Evolutionary conservation across 2,888 invertebrate species (phyloP), one percentile per base, ranked within the genome.

Genomic region (Heterodera filipjevi): DNA sequence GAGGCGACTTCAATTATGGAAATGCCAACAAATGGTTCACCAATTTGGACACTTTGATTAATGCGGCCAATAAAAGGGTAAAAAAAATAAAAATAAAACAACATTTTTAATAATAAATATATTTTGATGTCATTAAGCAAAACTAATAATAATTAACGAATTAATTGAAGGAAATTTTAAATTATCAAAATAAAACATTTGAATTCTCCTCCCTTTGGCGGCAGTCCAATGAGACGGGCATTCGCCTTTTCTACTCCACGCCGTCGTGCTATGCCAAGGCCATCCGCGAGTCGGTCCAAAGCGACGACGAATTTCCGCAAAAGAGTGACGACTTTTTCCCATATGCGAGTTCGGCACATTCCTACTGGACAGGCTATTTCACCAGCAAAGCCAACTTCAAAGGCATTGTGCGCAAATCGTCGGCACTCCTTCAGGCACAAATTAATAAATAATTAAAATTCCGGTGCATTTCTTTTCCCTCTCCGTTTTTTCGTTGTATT

Each of bases 251-350:
- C 76, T 92, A 92, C 86, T 92, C 92, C 3, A 92, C 91, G 0
- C 92, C 92, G 10, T 90, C 91, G 0, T 92, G 92, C 83, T 92
- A 92, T 83, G 86, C 90, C 39, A 86, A 90, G 53, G 88, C 89
- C 16, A 81, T 90, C 64, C 90, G 84, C 72, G 86, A 81, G 22
- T 71, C 82, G 0, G 72, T 76, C 12, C 14, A 64, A 64, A 39
- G 39, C 12, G 46, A 35, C 3, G 83, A 84, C 0, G 79, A 82
- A 32, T 93, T 94, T 91, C 92, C 93, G 0, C 92, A 91, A 0
- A 95, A 95, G 89, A 91, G 91, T 0, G 95, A 95, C 85, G 96
- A 96, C 87, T 95, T 95, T 91, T 95, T 96, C 90, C 96, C 96
- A 0, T 96, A 91, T 80, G 94, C 95, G 0, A 93, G 93, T 76